phyloP scores from a whole-genome alignment of 2,888 invertebrate genomes.

The Cataglyphis livida region DNA sequence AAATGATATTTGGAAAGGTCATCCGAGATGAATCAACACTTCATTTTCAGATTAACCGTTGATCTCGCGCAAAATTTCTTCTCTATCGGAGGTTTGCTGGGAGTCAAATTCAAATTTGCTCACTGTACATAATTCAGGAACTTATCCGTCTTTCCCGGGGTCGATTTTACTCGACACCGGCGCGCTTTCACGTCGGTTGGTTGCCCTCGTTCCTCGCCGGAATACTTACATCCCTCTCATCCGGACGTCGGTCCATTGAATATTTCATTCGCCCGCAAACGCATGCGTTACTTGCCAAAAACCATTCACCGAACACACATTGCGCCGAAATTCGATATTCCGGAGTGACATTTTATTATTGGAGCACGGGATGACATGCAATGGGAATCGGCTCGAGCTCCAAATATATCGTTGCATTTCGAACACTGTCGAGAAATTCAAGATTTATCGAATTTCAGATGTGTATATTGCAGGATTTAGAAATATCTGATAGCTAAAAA shows the following conservation, averaged over 20 bases:
- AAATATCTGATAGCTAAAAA: neutral
- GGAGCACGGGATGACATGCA: neutral
- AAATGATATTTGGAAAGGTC: neutral
- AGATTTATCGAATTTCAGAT: neutral
- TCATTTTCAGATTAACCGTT: constrained; percentile 9
- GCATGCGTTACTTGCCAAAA: constrained; percentile 24
- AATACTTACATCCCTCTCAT: constrained; percentile 30
- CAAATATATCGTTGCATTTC: constrained; percentile 1
- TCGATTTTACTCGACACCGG: constrained; percentile 33
- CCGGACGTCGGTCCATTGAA: constrained; percentile 23
- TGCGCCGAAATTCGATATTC: constrained; percentile 34
- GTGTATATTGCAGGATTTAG: neutral
- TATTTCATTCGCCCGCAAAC: constrained; percentile 35
- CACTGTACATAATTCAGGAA: constrained; percentile 54
- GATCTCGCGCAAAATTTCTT: constrained; percentile 5
- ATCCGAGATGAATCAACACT: constrained; percentile 9
- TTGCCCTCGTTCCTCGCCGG: neutral
- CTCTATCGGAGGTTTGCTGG: constrained; percentile 18
- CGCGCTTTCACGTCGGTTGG: constrained; percentile 31
- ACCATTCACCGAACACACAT: neutral
- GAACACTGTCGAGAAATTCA: neutral
- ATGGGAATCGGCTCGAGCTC: neutral
- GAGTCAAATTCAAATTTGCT: constrained; percentile 55
- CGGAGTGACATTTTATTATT: constrained; percentile 23
- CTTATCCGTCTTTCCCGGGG: constrained; percentile 32